A percentile compares a stretch with the other conserved stretches of the same genome.
phyloP scores from a whole-genome alignment of 2,797 vertebrate species.

The Pseudomugil gertrudae region DNA sequence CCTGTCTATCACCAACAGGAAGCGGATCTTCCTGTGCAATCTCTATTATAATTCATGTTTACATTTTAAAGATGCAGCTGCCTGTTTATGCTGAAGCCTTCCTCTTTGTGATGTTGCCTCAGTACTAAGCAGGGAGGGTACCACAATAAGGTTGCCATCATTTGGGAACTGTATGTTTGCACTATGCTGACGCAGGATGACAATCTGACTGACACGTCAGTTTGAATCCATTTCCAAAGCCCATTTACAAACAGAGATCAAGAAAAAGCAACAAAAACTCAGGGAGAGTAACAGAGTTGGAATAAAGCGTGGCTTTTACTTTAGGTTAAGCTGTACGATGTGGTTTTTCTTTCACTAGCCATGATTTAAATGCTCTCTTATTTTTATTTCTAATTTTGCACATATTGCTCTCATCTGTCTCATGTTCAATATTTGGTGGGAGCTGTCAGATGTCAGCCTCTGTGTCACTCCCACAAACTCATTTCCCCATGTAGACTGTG shows the following conservation, averaged over 20 bases:
- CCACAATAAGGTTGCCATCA: background rate
- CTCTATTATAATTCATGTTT: constrained; percentile 1
- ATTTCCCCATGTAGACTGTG: background rate
- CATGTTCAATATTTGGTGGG: background rate
- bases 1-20: background rate
- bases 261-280: constrained; percentile 6
- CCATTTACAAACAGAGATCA: constrained; percentile 8
- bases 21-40: background rate
- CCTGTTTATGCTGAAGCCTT: background rate
- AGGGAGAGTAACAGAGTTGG: background rate
- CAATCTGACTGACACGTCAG: constrained; percentile 6
- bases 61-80: background rate
- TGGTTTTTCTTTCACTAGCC: background rate
- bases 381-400: constrained; percentile 8
- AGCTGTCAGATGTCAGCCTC: constrained; percentile 8
- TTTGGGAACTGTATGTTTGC: background rate
- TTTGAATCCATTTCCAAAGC: constrained; percentile 19
- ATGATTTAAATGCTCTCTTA: background rate
- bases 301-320: background rate
- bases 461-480: background rate
- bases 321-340: background rate
- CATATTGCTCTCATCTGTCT: background rate
- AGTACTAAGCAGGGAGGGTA: background rate
- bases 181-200: constrained; percentile 3
- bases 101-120: background rate